Evolutionary conservation across 2,113 vertebrate genomes (phyloP), one percentile per base, ranked within the genome.

Genomic region (Rhea americana): DNA sequence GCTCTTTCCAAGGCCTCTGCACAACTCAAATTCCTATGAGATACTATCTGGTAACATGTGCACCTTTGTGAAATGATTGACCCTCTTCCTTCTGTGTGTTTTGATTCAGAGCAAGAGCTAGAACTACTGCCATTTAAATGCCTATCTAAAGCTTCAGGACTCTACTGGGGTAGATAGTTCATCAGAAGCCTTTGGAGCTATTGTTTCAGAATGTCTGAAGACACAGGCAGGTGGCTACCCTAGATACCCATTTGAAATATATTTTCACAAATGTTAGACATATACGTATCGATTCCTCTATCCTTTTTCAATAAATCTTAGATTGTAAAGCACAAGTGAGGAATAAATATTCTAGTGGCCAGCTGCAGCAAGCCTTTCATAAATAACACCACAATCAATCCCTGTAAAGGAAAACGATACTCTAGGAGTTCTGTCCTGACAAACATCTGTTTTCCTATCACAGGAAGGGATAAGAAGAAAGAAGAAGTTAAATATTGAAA

Each of bases 311-410:
- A 70, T 70, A 39, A 94, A 94, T 51, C 77, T 55, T 76, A 66
- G 65, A n/a, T 26, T 90, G 51, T n/a, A 58, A 82, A 92, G 83
- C 84, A 76, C 58, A 79, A 93, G 82, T 87, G 85, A 96, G 80
- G 73, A 87, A 85, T 14, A 76, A 58, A 63, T 59, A n/a, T 13
- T 67, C 74, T 16, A 61, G 0, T 13, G 39, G 85, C 68, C 80
- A 93, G 87, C 72, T 94, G 91, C 87, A 88, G 80, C 25, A 55
- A 93, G 70, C 32, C 53, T 53, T 94, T 86, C 80, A 90, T 56
- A 84, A 93, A 85, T 74, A 85, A 82, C 45, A 35, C 0, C 0
- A n/a, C 1, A 0, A 37, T 79, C 65, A 72, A 70, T 47, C 45
- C 56, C 62, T 71, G n/a, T 66, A 79, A 89, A 39, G 88, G 77